Conservation (phyloP, 2,888 invertebrate species). For the Hydroisotoma schaefferi region DNA sequence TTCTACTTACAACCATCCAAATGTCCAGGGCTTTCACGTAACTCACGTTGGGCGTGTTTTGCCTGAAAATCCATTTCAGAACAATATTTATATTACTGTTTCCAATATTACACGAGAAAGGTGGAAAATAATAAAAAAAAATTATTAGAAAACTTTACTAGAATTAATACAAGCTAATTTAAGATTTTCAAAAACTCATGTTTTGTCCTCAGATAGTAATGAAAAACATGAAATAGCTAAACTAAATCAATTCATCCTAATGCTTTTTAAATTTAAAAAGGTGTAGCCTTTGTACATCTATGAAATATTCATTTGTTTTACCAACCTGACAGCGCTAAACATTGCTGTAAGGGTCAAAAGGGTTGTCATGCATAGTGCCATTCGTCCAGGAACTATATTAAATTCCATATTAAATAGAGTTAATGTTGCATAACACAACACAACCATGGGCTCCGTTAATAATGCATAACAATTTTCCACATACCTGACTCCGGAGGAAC, state of each 20-base stretch:
- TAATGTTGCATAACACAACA: neutral
- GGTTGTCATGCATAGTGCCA: conserved; percentile 48
- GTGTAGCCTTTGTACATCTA: too few species aligned
- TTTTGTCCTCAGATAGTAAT: too few species aligned
- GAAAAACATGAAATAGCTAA: too few species aligned
- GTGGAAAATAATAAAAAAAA: too few species aligned
- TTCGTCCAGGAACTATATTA: conserved; percentile 41
- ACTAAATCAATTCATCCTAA: too few species aligned
- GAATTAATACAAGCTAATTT: neutral
- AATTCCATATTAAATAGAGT: neutral
- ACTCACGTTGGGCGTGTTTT: conserved; percentile 48
- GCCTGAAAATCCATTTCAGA: conserved; percentile 39
- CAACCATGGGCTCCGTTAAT: too few species aligned
- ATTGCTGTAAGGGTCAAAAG: conserved; percentile 48
- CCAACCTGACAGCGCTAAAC: conserved; percentile 47
- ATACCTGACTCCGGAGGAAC: conserved; percentile 38
- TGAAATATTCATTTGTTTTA: neutral
- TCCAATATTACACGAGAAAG: too few species aligned
- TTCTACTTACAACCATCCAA: conserved; percentile 42
- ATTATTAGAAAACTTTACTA: too few species aligned
- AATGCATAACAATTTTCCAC: neutral
- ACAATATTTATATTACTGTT: too few species aligned
- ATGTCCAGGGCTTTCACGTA: conserved; percentile 48
- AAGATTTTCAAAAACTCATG: too few species aligned
- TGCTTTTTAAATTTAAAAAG: too few species aligned